Evolutionary conservation across 2,888 invertebrate species (phyloP).

Genomic region (Ophion ventricosus): DNA sequence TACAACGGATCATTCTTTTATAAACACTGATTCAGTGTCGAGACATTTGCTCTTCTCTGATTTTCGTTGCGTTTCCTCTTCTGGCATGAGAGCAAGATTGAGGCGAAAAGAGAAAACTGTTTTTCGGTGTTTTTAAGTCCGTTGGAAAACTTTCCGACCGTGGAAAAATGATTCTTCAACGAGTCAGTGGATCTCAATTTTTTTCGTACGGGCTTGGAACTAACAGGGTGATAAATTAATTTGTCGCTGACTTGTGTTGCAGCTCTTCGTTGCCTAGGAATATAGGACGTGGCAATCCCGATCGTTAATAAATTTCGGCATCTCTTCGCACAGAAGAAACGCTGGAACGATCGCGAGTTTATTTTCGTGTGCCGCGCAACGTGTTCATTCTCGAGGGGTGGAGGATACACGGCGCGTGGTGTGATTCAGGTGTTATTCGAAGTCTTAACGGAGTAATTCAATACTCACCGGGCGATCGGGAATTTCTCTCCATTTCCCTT

Average conservation of each 20-base stretch:
- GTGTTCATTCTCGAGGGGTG: constrained; percentile 37
- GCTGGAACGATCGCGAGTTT: constrained; percentile 45
- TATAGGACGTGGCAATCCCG: background rate
- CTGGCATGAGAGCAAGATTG: constrained; percentile 4
- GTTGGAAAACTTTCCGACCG: background rate
- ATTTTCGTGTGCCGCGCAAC: constrained; percentile 56
- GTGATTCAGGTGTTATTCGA: constrained; percentile 51
- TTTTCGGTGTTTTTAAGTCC: background rate
- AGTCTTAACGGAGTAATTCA: constrained; percentile 31
- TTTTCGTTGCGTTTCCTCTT: background rate
- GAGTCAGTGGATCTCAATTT: no score
- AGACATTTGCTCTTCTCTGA: constrained; percentile 14
- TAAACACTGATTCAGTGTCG: constrained; percentile 38
- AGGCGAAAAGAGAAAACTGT: background rate
- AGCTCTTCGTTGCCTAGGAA: constrained; percentile 1
- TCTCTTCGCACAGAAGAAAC: constrained; percentile 6
- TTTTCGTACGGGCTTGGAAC: no score
- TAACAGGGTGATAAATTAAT: no score
- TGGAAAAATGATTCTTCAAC: no score
- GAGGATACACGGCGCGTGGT: constrained; percentile 2
- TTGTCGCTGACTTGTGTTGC: no score
- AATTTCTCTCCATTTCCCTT: constrained; percentile 61
- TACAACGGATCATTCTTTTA: constrained; percentile 35
- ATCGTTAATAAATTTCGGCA: constrained; percentile 4
- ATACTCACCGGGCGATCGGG: constrained; percentile 59